Evolutionary conservation across 30 jellyfish, hydroid and myxozoan genomes (phyloP).

Genomic region (Cassiopea andromeda): DNA sequence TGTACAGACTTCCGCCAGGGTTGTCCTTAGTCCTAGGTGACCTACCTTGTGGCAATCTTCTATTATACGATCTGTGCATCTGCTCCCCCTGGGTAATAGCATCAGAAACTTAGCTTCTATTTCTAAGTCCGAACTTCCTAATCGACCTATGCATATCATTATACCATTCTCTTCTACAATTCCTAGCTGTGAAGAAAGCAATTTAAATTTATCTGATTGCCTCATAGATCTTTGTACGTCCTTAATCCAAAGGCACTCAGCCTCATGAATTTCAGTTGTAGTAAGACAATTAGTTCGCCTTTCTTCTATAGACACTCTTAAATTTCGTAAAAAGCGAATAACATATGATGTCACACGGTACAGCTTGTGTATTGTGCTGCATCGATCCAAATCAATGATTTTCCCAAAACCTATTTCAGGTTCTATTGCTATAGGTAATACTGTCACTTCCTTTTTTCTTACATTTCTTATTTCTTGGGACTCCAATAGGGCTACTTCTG

Average conservation of each 20-base stretch:
- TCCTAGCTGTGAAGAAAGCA: conserved; percentile 5
- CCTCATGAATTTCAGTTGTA: not conserved
- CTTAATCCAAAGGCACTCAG: not conserved
- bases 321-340: not conserved
- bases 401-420: not conserved
- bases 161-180: conserved; percentile 12
- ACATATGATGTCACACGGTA: conserved; percentile 18
- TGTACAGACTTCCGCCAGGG: too few relatives aligned
- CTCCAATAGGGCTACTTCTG: not conserved
- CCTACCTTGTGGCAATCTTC: too few relatives aligned
- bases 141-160: conserved; percentile 35
- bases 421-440: conserved; percentile 3
- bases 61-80: too few relatives aligned
- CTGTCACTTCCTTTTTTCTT: not conserved
- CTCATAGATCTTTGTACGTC: conserved; percentile 1
- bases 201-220: not conserved
- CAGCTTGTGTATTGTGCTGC: conserved; percentile 11
- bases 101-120: conserved; percentile 24
- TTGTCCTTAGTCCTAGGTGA: too few relatives aligned
- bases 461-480: conserved; percentile 16
- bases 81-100: not conserved
- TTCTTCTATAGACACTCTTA: not conserved
- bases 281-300: not conserved
- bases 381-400: conserved; percentile 8
- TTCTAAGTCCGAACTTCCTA: conserved; percentile 39